Evolutionary conservation across 2,113 vertebrate genomes (phyloP).

Genomic region (Elanoides forficatus): DNA sequence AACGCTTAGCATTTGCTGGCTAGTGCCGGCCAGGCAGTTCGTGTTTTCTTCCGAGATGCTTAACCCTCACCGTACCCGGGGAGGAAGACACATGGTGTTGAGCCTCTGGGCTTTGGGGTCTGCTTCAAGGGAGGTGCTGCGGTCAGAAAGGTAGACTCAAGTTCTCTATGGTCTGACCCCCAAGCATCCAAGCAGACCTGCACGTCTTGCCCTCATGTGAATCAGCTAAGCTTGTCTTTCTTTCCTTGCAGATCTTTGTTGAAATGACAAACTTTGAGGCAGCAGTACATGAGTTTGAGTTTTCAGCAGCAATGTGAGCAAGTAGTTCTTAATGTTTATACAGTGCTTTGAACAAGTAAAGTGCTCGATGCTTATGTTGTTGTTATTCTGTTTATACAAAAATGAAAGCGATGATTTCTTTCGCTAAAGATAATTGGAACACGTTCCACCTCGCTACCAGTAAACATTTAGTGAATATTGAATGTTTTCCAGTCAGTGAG

Average conservation of each 20-base stretch:
- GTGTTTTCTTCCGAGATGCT: not conserved
- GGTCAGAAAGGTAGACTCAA: not conserved
- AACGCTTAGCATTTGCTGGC: not conserved
- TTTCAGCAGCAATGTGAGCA: conserved; percentile 70
- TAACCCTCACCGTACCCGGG: accelerated
- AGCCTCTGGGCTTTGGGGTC: not conserved
- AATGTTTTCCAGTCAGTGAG: not conserved
- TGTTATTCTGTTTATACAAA: not conserved
- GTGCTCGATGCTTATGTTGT: not conserved
- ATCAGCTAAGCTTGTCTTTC: not conserved
- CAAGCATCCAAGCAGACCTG: not conserved
- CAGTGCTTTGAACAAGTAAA: not conserved
- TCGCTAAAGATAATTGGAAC: not conserved
- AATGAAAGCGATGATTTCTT: not conserved
- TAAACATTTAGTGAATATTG: not conserved
- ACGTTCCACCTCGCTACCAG: not conserved
- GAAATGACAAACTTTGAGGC: conserved; percentile 84
- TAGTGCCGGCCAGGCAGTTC: not conserved
- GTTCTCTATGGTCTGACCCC: not conserved
- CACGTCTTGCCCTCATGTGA: not conserved
- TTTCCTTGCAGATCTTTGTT: conserved; percentile 80
- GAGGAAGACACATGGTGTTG: accelerated
- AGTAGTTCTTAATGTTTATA: not conserved
- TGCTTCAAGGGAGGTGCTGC: not conserved
- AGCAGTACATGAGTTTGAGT: conserved; percentile 56